Conservation (phyloP, 2,113 vertebrate genomes). For the Trogon melanurus region DNA sequence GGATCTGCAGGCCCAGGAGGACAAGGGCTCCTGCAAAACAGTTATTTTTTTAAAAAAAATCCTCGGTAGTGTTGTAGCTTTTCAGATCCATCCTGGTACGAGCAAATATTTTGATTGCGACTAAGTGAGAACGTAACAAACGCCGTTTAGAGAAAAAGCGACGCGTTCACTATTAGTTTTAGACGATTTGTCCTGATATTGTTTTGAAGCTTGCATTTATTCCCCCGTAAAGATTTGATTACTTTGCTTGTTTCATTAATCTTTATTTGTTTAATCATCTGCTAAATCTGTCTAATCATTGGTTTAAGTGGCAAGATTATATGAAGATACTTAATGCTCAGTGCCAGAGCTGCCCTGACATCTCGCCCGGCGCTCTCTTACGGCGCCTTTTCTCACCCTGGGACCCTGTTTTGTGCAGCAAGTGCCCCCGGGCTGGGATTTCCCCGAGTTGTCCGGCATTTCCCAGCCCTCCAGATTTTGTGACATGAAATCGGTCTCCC, state of each 20-base stretch:
- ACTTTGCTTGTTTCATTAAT: slow-evolving; percentile 81
- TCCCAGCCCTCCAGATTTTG: neutral
- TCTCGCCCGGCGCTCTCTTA: neutral
- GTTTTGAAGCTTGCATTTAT: slow-evolving; percentile 74
- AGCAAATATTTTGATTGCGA: slow-evolving; percentile 75
- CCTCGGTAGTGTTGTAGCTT: neutral
- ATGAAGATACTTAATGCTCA: slow-evolving; percentile 48
- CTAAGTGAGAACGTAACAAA: slow-evolving; percentile 59
- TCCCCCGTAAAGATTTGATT: slow-evolving; percentile 79
- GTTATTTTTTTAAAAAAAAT: neutral
- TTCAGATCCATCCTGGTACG: slow-evolving; percentile 45
- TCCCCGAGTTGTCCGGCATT: neutral
- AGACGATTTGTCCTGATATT: slow-evolving; percentile 81
- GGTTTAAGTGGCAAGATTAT: slow-evolving; percentile 79
- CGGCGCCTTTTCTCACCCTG: neutral
- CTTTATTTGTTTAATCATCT: slow-evolving; percentile 84
- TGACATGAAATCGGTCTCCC: accelerated
- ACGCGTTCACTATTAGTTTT: slow-evolving; percentile 57
- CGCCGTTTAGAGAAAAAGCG: slow-evolving; percentile 60
- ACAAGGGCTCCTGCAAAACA: accelerated
- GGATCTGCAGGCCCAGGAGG: neutral
- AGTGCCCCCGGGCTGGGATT: neutral
- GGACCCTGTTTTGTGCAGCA: neutral
- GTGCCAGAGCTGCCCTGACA: slow-evolving; percentile 16
- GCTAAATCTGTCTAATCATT: slow-evolving; percentile 80